Evolutionary conservation across 2,888 invertebrate genomes (phyloP).

Genomic region (Volucella inflata): DNA sequence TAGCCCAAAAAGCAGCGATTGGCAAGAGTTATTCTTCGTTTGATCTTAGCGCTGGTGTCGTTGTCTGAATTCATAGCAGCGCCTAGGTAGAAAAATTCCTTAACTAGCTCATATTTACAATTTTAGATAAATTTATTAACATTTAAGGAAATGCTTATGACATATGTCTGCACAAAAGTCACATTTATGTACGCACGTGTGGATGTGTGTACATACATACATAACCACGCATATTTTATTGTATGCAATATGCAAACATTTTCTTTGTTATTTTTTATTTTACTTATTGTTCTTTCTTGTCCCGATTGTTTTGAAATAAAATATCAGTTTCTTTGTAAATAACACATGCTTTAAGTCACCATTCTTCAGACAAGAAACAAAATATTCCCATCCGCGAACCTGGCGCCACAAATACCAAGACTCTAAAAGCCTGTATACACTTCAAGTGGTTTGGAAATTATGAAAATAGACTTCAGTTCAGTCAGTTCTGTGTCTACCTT

Average conservation of each 20-base stretch:
- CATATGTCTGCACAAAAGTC: no score
- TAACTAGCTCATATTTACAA: no score
- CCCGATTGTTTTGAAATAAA: slow-evolving; percentile 81
- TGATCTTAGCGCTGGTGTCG: no score
- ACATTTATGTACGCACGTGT: not conserved
- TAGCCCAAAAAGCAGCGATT: no score
- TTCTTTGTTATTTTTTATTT: slow-evolving; percentile 2
- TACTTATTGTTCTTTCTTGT: slow-evolving; percentile 29
- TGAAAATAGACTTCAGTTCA: slow-evolving; percentile 68
- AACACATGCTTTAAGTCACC: slow-evolving; percentile 76
- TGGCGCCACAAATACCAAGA: slow-evolving; percentile 74
- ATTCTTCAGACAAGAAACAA: slow-evolving; percentile 67
- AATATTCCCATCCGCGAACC: slow-evolving; percentile 70
- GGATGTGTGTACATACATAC: slow-evolving; percentile 15
- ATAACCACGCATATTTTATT: slow-evolving; percentile 9
- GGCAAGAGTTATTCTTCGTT: no score
- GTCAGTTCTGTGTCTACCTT: slow-evolving; percentile 44
- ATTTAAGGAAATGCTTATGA: no score
- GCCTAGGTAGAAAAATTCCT: no score
- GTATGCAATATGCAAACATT: slow-evolving; percentile 23
- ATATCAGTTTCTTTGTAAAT: slow-evolving; percentile 84
- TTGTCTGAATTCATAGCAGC: no score
- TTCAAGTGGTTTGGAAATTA: slow-evolving; percentile 68
- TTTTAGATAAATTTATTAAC: no score
- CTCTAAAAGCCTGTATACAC: slow-evolving; percentile 70